A percentile compares a stretch with the other conserved stretches of the same genome.
phyloP scores from a whole-genome alignment of 1,140 invertebrate species.

The Oryzaephilus surinamensis region DNA sequence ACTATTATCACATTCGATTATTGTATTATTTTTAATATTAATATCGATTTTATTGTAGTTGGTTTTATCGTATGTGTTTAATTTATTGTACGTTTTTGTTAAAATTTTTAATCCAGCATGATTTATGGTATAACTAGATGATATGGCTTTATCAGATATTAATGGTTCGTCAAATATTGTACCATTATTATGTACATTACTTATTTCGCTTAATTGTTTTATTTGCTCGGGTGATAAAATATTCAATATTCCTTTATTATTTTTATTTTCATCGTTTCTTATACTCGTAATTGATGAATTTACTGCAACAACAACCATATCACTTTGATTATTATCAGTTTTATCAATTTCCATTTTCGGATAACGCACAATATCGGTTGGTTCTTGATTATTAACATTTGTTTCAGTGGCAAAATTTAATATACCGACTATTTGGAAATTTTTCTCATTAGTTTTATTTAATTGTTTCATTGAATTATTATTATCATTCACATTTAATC shows the following conservation, averaged over 20 bases:
- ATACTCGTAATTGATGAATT: conserved; percentile 13
- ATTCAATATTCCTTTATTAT: too few relatives aligned
- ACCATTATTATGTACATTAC: conserved; percentile 41
- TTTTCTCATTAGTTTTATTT: conserved; percentile 16
- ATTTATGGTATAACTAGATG: conserved; percentile 45
- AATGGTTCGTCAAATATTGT: conserved; percentile 38
- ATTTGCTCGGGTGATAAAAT: conserved; percentile 23
- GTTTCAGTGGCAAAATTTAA: conserved; percentile 27
- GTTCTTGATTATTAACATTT: conserved; percentile 8
- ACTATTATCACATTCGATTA: conserved; percentile 40
- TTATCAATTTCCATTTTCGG: conserved; percentile 22
- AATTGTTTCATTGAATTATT: conserved; percentile 8
- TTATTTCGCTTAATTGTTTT: conserved; percentile 36
- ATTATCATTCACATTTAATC: conserved; percentile 30
- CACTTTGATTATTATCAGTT: background rate
- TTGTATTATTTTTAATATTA: too few relatives aligned
- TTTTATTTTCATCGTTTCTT: conserved; percentile 1
- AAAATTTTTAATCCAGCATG: conserved; percentile 53
- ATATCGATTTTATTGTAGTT: too few relatives aligned
- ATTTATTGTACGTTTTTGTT: conserved; percentile 55
- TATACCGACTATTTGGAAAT: conserved; percentile 28
- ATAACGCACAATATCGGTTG: conserved; percentile 19
- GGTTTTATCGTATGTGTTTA: too few relatives aligned
- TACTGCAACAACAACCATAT: conserved; percentile 9
- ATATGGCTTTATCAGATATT: conserved; percentile 47